Conservation (phyloP, 2,888 invertebrate species). For the Xestia xanthographa region DNA sequence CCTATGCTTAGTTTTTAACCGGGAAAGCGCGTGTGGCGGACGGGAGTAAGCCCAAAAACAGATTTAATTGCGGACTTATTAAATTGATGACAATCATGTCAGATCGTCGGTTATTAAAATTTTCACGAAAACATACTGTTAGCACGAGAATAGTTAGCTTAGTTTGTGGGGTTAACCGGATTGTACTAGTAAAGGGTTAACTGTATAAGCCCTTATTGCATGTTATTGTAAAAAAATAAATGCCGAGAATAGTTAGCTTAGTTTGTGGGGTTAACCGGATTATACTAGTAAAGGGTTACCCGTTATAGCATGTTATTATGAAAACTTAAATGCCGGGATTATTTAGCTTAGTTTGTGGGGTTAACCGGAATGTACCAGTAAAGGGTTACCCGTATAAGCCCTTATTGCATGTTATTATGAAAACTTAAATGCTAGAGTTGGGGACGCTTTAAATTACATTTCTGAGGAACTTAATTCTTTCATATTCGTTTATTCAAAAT, state of each 20-base stretch:
- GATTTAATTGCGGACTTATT: background rate
- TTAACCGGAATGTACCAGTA: background rate
- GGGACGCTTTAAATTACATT: background rate
- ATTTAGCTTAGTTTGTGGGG: background rate
- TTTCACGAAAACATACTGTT: background rate
- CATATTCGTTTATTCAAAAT: background rate
- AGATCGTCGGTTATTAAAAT: background rate
- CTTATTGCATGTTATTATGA: background rate
- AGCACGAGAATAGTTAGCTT: background rate
- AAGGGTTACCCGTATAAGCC: constrained; percentile 3
- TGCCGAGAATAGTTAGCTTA: too few species aligned
- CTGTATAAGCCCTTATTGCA: background rate
- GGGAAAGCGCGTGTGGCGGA: background rate
- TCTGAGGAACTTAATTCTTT: background rate
- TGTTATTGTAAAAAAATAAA: background rate
- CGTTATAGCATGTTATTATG: background rate
- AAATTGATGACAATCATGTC: constrained; percentile 1
- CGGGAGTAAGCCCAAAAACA: background rate
- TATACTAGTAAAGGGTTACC: constrained; percentile 12
- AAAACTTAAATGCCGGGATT: background rate
- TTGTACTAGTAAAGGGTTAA: constrained; percentile 13
- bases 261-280: background rate
- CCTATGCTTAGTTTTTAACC: background rate
- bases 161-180: background rate
- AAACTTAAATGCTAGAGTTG: background rate